Base-by-base conservation (phyloP, 2,888 invertebrate species). In the Epinotia ramella region DNA sequence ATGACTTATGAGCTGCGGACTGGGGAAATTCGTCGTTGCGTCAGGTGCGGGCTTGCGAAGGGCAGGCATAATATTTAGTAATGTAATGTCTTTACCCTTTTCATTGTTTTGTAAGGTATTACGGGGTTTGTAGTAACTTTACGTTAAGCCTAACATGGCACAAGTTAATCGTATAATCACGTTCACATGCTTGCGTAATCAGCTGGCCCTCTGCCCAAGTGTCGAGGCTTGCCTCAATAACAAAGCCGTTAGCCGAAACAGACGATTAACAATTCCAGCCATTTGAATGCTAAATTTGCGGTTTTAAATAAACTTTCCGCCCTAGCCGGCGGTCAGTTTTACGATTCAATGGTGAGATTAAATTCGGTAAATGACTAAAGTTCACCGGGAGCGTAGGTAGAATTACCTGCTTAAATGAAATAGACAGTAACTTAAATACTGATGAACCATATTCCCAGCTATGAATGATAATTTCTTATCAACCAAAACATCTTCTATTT, bases 181-280 rank as follows among this genome's bases (percentile, higher is more conserved):
- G 62, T 76, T 40, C 60, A 60, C 49, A 72, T 72, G 67, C 72
- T 76, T 72, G 76, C 67, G 76, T 71, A 76, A 76, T 72, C 67
- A 62, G 12, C 72, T 76, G 76, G 76, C 76, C 76, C 76, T 72
- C 63, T 76, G 76, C 76, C 76, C 76, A 63, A 76, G 72, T 67
- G 76, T 46, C 71, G 76, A 76, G 76, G 76, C 63, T 76, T 76
- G 71, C 76, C 76, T 72, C 76, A 76, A 76, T 76, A 76, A 72
- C 76, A 72, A 72, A 72, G 71, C 60, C 59, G 75, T 76, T 76
- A 62, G 71, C 60, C 72, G 67, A 67, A 73, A 60, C 71, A 63
- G 76, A 72, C 72, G 66, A 76, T 76, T 76, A 76, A 71, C 62
- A 76, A 76, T 76, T 72, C 76, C 76, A 76, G 76, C 46, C 18